Evolutionary conservation across 2,113 vertebrate genomes (phyloP).

Genomic region (Ceratotherium simum): DNA sequence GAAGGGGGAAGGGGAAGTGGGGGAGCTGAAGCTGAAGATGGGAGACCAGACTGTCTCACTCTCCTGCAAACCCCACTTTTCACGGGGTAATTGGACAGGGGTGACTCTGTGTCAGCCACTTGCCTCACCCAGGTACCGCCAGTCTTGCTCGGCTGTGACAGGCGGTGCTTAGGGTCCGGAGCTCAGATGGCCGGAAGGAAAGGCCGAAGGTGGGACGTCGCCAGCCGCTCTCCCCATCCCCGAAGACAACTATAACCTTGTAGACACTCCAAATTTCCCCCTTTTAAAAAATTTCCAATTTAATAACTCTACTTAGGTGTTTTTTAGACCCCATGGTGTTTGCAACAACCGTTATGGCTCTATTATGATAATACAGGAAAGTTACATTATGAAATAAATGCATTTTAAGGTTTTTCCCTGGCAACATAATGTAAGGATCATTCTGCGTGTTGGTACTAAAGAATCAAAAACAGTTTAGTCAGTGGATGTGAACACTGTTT

Average conservation of each 20-base stretch:
- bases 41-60: background rate
- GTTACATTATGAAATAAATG: slow-evolving; percentile 85
- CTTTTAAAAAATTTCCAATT: slow-evolving; percentile 75
- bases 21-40: background rate
- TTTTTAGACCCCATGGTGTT: slow-evolving; percentile 78
- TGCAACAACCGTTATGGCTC: slow-evolving; percentile 82
- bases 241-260: slow-evolving; percentile 63
- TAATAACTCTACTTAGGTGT: slow-evolving; percentile 82
- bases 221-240: slow-evolving; percentile 38
- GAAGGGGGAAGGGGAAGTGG: fast-evolving
- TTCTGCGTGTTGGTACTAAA: slow-evolving; percentile 83
- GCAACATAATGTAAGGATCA: slow-evolving; percentile 85
- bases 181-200: background rate
- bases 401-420: slow-evolving; percentile 84
- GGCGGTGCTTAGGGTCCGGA: fast-evolving
- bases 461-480: slow-evolving; percentile 88
- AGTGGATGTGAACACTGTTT: slow-evolving; percentile 84
- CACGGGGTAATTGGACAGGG: fast-evolving
- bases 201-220: background rate
- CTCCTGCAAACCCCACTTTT: background rate
- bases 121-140: background rate
- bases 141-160: fast-evolving
- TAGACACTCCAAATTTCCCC: slow-evolving; percentile 74
- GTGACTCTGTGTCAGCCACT: fast-evolving
- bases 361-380: slow-evolving; percentile 87